Evolutionary conservation across 2,888 invertebrate genomes (phyloP).

Genomic region (Apomyelois bistriatella): DNA sequence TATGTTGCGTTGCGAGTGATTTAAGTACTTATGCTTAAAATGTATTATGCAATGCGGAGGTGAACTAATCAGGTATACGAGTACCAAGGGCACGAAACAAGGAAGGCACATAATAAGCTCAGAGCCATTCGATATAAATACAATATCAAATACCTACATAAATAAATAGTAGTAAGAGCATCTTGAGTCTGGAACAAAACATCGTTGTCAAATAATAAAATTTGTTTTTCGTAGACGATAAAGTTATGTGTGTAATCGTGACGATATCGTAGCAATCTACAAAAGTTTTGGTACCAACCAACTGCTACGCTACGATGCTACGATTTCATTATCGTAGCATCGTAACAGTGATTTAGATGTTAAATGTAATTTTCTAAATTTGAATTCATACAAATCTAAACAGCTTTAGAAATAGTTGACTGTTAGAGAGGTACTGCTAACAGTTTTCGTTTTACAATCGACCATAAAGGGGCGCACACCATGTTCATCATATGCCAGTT

Average conservation of each 20-base stretch:
- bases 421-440: constrained; percentile 13
- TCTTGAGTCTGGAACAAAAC: no score
- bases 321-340: neutral
- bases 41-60: no score
- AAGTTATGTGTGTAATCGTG: neutral
- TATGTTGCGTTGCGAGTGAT: no score
- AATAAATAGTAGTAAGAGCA: no score
- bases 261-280: neutral
- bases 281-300: neutral
- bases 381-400: neutral
- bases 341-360: neutral
- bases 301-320: neutral
- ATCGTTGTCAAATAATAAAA: neutral
- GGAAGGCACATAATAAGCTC: no score
- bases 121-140: no score
- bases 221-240: neutral
- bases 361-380: no score
- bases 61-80: no score
- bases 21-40: no score
- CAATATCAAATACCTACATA: no score
- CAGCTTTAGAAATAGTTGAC: neutral
- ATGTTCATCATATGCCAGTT: constrained; percentile 14
- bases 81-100: no score
- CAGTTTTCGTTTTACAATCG: constrained; percentile 16
- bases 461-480: constrained; percentile 1